These are phyloP conservation scores for Micoletzkya japonica DNA, from an alignment of 2,888 invertebrate genomes.

Conservation along the genomic window DNA sequence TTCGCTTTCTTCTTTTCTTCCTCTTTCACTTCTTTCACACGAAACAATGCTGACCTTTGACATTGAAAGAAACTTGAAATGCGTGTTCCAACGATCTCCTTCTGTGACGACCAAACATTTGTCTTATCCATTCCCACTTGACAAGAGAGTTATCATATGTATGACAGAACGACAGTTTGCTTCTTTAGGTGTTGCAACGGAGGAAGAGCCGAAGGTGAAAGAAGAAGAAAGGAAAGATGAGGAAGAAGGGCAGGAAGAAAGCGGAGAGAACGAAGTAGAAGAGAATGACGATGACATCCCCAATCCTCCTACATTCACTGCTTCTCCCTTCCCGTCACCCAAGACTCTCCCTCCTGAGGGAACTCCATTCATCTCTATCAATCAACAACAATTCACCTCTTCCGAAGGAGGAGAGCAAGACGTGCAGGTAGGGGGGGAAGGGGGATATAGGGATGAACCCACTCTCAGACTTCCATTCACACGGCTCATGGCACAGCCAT, in stretches of 20 bases:
- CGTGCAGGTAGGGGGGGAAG: no score
- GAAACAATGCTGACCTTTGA: neutral
- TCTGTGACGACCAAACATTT: no score
- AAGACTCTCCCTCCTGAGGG: no score
- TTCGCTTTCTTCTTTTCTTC: neutral
- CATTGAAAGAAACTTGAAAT: neutral
- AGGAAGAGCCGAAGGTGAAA: neutral
- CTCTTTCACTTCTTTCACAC: neutral
- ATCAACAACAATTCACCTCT: no score
- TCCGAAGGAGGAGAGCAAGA: no score
- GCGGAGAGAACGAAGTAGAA: conserved; percentile 1
- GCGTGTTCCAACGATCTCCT: neutral
- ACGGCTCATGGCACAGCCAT: no score
- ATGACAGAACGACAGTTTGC: no score
- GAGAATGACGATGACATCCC: neutral
- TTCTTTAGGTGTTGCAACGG: neutral
- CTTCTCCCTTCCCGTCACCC: neutral
- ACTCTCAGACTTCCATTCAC: no score
- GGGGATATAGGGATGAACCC: no score
- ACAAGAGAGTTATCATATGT: no score
- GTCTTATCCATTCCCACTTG: no score
- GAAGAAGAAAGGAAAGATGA: conserved; percentile 11
- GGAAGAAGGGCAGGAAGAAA: conserved; percentile 6
- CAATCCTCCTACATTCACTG: neutral
- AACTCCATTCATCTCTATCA: no score